Percentiles rank a stretch among this genome's conserved stretches.
These are phyloP conservation scores for Himalopsyche anomala DNA, from an alignment of 2,888 invertebrate genomes.

Conservation along the genomic window DNA sequence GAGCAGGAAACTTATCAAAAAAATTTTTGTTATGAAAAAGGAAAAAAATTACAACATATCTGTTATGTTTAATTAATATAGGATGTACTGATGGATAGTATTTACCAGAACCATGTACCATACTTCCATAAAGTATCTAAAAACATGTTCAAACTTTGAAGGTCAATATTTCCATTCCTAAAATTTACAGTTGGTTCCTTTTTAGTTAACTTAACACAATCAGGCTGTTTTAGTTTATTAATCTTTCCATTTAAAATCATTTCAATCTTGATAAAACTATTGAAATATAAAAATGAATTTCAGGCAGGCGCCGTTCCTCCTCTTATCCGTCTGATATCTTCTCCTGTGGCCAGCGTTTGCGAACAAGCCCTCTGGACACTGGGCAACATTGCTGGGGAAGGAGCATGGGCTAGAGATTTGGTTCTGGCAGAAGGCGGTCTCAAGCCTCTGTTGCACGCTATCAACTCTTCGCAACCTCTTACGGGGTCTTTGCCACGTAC, in stretches of 20 bases:
- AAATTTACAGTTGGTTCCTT: no score
- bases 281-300: not conserved
- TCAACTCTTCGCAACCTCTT: slow-evolving; percentile 68
- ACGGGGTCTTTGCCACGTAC: slow-evolving; percentile 85
- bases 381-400: slow-evolving; percentile 97
- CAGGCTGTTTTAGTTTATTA: not conserved
- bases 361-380: slow-evolving; percentile 98
- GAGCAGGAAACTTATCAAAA: no score
- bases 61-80: no score
- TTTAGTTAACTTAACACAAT: no score
- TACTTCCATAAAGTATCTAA: no score
- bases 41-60: no score
- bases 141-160: no score
- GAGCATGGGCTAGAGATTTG: slow-evolving; percentile 86
- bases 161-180: no score
- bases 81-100: no score
- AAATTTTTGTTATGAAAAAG: no score
- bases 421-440: slow-evolving; percentile 87
- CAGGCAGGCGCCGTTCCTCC: slow-evolving; percentile 90
- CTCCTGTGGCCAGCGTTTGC: slow-evolving; percentile 82
- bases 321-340: slow-evolving; percentile 85
- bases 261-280: not conserved
- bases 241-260: no score
- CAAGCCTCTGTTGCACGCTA: slow-evolving; percentile 82
- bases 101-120: no score